Evolutionary conservation across 2,113 vertebrate genomes (phyloP), one percentile per base, ranked within the genome.

Genomic region (Diphyllodes magnificus): DNA sequence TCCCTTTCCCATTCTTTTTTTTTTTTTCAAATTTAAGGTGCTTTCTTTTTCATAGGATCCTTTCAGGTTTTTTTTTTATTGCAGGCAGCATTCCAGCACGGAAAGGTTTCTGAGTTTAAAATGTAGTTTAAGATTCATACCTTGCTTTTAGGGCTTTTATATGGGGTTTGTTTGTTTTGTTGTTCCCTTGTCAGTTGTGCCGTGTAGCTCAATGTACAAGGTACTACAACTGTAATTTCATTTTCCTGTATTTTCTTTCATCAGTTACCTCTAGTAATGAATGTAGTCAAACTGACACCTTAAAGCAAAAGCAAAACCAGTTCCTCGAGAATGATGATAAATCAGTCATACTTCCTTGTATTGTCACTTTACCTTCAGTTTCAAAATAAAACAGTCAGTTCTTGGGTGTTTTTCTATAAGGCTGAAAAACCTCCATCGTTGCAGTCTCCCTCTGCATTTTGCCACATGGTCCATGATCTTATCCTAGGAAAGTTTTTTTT

Each of bases 171-270:
- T 22, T 17, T 54, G 13, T 51, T 66, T 57, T 45, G 8, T 33
- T 51, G 4, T 44, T 50, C 7, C 33, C 20, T 23, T 75, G 42
- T 27, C 39, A 77, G 6, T 30, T 66, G 45, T 78, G 23, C 27
- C 0, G 0, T 13, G 16, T 72, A 47, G 22, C 24, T 82, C 37
- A 2, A 7, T 50, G 10, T 66, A 25, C 14, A 33, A 33, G 30
- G 6, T 82, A 13, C 23, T 59, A 40, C 53, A 54, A 40, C 40
- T 39, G 23, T 30, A 20, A 19, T 85, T 92, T 66, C 4, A 28
- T 68, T 44, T 79, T 88, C 13, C 23, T 88, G 30, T 7, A 2
- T 82, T 84, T 65, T 77, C 17, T 71, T 76, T 50, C 7, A 85
- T 87, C 49, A 60, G 22, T 42, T 63, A 24, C 6, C 8, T 1